Evolutionary conservation across 2,113 vertebrate species (phyloP), one percentile per base, ranked within the genome.

Genomic region (Sceloporus undulatus): DNA sequence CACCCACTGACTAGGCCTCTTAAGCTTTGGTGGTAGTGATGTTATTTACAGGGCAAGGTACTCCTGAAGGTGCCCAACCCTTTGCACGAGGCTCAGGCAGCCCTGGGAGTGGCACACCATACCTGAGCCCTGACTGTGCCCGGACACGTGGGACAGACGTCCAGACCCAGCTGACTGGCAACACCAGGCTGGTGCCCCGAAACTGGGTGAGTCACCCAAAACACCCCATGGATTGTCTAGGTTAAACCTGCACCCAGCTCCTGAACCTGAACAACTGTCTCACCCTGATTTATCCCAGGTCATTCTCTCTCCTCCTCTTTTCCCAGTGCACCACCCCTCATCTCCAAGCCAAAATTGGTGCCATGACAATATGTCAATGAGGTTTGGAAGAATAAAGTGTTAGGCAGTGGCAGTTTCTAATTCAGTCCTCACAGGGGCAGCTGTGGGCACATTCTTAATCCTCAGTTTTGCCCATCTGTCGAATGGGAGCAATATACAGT

Each of bases 41-140:
- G 5, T 34, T 29, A 68, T 40, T 77, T 38, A 88, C n/a, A 78
- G 29, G 13, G 40, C 75, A 70, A 76, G 29, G 48, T 65, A 42
- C 76, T 77, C 42, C 9, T 4, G 21, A 52, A 34, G 62, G 14
- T 14, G 48, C 81, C 74, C 80, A 83, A 56, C 87, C 87, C 80
- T 54, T 59, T 5, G 62, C 52, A 42, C 18, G 87, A 84, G 81
- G 87, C 82, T 66, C 74, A 78, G n/a, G 27, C 81, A 56, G 81
- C n/a, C 21, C 40, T 88, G 87, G 87, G 87, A 88, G 87, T 77
- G 87, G 80, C 65, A 38, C 25, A 3, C 73, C 87, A 88, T 88
- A 88, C 87, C 81, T 84, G 87, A 88, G 75, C 62, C 75, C 42
- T 88, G 81, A 88, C 74, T 82, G 42, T 88, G 62, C 73, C 81